Evolutionary conservation across 1,140 invertebrate genomes (phyloP), one percentile per base, ranked within the genome.

Genomic region (Drosophila kohkoa): DNA sequence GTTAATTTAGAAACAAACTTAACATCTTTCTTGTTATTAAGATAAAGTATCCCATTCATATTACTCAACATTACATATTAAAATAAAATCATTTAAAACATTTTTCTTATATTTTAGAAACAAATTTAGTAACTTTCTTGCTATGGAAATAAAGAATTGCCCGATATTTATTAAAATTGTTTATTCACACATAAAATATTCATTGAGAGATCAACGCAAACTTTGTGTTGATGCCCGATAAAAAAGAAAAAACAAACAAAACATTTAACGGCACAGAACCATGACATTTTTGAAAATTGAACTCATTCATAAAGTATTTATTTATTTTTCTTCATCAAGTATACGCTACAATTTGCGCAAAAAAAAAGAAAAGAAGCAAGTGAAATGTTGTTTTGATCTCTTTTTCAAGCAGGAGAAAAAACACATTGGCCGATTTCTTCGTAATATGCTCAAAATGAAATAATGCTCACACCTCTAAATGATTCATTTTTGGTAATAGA

Each of bases 381-480:
- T 20, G 46, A 20, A 16, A 48, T 48, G 46, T 48, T 48, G 41
- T 48, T 48, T 35, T 65, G 15, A 38, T 52, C 46, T 15, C 5
- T 74, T 25, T 41, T 41, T 20, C 16, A 57, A 59, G 30, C 20
- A 46, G 41, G 41, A 43, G 41, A 43, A 43, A 43, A 43, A 46
- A 30, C 11, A 46, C 2, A 54, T n/a, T 46, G 15, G 20, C 41
- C 0, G 57, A 59, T 46, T 46, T 45, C 25, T 46, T 28, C 41
- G 57, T 38, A 57, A 57, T 57, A 20, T 46, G 41, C 41, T 1
- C 25, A 28, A 59, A 59, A 59, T 45, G 11, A 59, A 59, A 28
- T 16, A 41, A 43, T 51, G n/a, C 16, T 63, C 45, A 62, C 62
- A 41, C 32, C 62, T 64, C 30, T 52, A 41, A 64, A 43, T 52